Evolutionary conservation across 2,888 invertebrate species (phyloP), one percentile per base, ranked within the genome.

Genomic region (Orthosia gracilis): DNA sequence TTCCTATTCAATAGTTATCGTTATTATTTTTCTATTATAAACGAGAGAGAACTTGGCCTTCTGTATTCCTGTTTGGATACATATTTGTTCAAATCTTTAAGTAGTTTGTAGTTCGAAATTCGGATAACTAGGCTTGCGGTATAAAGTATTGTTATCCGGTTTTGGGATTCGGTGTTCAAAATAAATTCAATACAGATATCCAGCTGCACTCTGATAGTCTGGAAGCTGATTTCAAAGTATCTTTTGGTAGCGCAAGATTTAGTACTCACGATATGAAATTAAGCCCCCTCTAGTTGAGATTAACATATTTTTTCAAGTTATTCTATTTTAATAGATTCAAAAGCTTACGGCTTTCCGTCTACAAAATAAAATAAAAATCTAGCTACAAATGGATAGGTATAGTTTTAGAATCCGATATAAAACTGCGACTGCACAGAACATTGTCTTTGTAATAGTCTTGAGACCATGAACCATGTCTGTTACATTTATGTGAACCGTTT

Each of bases 341-440:
- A 47, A n/a, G 31, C 4, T 5, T 15, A 3, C 0, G 15, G 4
- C 13, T 54, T 54, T 17, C 3, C 7, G 2, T 26, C 18, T 12
- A 47, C 3, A 23, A 45, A 75, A 75, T 21, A n/a, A 49, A 40
- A 45, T 21, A 45, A 40, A 65, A 65, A 55, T 18, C 23, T 69
- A 18, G 62, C 78, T 15, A 57, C 31, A 58, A 17, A 17, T 12
- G 31, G 11, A 61, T 45, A 40, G 40, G 9, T 40, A 23, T 45
- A n/a, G 31, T 57, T 52, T 31, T 13, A 73, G 2, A 17, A 61
- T 52, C 40, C 2, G 15, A 17, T 52, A 68, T 47, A 65, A 68
- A 80, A 69, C 49, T 75, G 65, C 47, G 18, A 52, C 54, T 47
- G 54, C 62, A 59, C 58, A 66, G 50, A 70, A 66, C 76, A 58